A percentile compares a stretch with the other conserved stretches of the same genome.
These are phyloP conservation scores for Apomyelois bistriatella DNA, from an alignment of 2,888 invertebrate species.

Conservation along the genomic window DNA sequence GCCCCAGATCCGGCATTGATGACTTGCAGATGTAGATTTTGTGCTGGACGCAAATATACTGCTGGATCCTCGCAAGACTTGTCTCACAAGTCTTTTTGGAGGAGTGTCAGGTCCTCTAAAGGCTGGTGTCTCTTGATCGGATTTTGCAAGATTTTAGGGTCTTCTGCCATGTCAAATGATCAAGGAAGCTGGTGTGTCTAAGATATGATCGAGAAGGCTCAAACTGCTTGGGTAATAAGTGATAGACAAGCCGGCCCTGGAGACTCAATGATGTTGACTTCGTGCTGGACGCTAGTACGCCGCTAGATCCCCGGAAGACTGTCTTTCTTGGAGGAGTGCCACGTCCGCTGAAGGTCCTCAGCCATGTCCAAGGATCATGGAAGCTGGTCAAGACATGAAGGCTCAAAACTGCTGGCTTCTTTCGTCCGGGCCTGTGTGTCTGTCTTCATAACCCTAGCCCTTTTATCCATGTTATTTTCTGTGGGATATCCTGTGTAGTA, in stretches of 20 bases:
- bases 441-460: no score
- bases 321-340: constrained; percentile 99
- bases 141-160: no score
- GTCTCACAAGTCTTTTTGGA: constrained; percentile 99
- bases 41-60: constrained; percentile 98
- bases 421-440: no score
- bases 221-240: no score
- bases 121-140: constrained; percentile 82
- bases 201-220: no score
- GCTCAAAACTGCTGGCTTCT: no score
- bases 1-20: constrained; percentile 98
- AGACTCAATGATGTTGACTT: constrained; percentile 98
- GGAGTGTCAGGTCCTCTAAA: constrained; percentile 99
- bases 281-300: constrained; percentile 97
- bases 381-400: no score
- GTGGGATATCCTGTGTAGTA: no score
- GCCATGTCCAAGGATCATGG: no score
- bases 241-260: constrained; percentile 99
- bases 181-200: no score
- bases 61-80: constrained; percentile 97
- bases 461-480: no score
- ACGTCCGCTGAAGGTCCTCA: constrained; percentile 97
- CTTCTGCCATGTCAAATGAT: no score
- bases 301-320: constrained; percentile 97
- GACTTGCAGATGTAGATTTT: constrained; percentile 97